Evolutionary conservation across 1,140 invertebrate genomes (phyloP), one percentile per base, ranked within the genome.

Genomic region (Scaptomyza pallida): DNA sequence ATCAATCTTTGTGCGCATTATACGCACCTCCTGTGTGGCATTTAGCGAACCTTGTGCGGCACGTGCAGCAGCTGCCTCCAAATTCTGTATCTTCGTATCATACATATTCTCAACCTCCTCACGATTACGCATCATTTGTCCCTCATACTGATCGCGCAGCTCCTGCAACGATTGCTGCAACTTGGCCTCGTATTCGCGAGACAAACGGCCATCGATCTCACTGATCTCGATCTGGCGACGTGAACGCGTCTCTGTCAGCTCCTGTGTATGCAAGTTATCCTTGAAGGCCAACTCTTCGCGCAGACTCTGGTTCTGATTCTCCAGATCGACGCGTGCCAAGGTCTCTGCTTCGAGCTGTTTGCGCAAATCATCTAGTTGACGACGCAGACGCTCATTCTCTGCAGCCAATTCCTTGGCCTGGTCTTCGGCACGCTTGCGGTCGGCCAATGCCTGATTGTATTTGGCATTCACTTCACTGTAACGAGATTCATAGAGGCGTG

Each of bases 201-300:
- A 94, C n/a, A 99, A 93, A 33, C 96, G 94, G 0, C 97, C 96
- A 92, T 99, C 94, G 60, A 95, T 94, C 80, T 95, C 94, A 45
- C 93, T 94, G 78, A 95, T 94, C 80, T 95, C 94, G 56, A 95
- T 95, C 91, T 96, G 95, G 61, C 97, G 95, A 55, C 95, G 94
- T 5, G 95, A 94, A 59, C 96, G 94, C 0, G 97, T 97, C 92
- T 99, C 98, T 19, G 95, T 95, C 45, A 99, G 91, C 92, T 99
- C 97, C 92, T 99, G 95, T 78, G 96, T 94, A 79, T 92, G 94
- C 78, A 96, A 94, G 91, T 96, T 95, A 89, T 97, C 95, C 92
- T 98, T 98, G 92, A 99, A 99, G 57, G 94, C 94, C 26, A 99
- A 92, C 85, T 99, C 98, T 92, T 99, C 98, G 75, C 95, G 96